A percentile compares a stretch with the other conserved stretches of the same genome.
Conservation (phyloP, 2,113 vertebrate genomes). For the Planiliza haematocheilus region DNA sequence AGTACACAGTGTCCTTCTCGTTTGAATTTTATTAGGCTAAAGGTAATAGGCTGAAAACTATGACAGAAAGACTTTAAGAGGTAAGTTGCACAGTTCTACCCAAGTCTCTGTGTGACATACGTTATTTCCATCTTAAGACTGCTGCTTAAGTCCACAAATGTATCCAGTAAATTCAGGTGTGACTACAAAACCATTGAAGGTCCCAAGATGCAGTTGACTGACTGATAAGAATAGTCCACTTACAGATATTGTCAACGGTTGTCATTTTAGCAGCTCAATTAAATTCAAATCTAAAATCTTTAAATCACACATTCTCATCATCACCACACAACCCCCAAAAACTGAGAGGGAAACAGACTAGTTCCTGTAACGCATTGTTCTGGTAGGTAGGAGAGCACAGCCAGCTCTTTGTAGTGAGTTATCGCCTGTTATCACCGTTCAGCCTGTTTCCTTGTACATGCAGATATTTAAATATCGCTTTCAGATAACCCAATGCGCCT, state of each 20-base stretch:
- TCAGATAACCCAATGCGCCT: slow-evolving; percentile 23
- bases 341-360: slow-evolving; percentile 18
- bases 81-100: too few relatives aligned
- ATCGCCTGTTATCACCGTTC: slow-evolving; percentile 47
- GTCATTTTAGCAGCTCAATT: too few relatives aligned
- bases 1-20: background rate
- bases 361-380: slow-evolving; percentile 22
- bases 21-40: background rate
- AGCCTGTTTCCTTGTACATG: slow-evolving; percentile 43
- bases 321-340: background rate
- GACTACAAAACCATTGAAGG: too few relatives aligned
- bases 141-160: too few relatives aligned
- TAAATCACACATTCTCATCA: slow-evolving; percentile 1
- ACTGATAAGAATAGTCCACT: too few relatives aligned
- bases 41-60: background rate
- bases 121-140: too few relatives aligned
- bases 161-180: too few relatives aligned
- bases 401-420: slow-evolving; percentile 34
- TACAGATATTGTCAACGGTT: too few relatives aligned
- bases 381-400: slow-evolving; percentile 9
- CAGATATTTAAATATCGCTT: background rate
- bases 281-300: background rate
- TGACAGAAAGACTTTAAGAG: background rate
- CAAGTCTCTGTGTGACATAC: too few relatives aligned
- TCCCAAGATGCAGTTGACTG: too few relatives aligned